Evolutionary conservation across 2,797 vertebrate species (phyloP).

Genomic region (Characodon lateralis): DNA sequence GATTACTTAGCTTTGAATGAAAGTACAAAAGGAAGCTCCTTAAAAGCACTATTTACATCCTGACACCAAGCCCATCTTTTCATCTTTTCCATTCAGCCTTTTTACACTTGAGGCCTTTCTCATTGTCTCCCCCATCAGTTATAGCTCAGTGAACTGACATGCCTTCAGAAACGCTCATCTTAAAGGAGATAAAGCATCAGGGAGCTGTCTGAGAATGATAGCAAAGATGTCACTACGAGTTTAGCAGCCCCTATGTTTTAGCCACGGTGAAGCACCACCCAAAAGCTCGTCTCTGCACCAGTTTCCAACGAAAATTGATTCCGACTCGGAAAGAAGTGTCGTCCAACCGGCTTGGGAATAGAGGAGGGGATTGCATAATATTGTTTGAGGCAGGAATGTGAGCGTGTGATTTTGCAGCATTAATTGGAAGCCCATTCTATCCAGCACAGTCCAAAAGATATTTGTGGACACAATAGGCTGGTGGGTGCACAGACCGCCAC

Average conservation of each 20-base stretch:
- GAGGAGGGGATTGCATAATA: constrained; percentile 14
- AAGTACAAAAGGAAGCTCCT: neutral
- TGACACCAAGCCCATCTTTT: constrained; percentile 9
- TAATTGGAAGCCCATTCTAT: neutral
- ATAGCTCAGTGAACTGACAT: constrained; percentile 40
- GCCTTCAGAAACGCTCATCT: constrained; percentile 38
- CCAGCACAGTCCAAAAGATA: neutral
- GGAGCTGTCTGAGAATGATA: constrained; percentile 32
- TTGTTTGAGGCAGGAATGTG: constrained; percentile 9
- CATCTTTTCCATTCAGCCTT: constrained; percentile 12
- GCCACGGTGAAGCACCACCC: constrained; percentile 3
- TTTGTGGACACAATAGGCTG: neutral
- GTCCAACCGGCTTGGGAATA: constrained; percentile 9
- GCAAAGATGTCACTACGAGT: constrained; percentile 30
- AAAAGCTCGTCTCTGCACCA: constrained; percentile 1
- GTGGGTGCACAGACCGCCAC: neutral
- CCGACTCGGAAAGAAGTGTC: constrained; percentile 13
- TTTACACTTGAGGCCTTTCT: constrained; percentile 27
- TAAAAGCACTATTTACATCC: constrained; percentile 11
- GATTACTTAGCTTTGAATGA: neutral
- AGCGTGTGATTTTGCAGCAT: neutral
- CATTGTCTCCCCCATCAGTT: constrained; percentile 30
- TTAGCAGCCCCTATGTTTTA: constrained; percentile 37
- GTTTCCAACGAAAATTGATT: constrained; percentile 47
- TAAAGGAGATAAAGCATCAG: constrained; percentile 42